Base-by-base conservation (phyloP, 2,888 invertebrate species). In the Drosophila macrothrix region DNA sequence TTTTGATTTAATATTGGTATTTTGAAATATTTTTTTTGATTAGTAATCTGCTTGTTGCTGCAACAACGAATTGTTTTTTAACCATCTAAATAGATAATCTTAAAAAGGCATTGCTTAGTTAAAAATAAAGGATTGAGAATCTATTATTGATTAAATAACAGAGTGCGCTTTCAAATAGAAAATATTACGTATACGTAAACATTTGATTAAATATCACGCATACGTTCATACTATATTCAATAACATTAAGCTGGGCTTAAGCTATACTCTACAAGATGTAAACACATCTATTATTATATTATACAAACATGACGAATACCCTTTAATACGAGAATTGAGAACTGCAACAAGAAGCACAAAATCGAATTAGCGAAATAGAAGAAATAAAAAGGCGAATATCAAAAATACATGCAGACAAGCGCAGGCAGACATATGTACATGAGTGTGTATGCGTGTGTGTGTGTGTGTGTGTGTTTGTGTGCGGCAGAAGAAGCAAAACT, bases 401-500 rank as follows among this genome's bases (percentile, higher is more conserved):
- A 79, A 67, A 79, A 54, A 58, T 70, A 71, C 37, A 72, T 46
- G 73, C 62, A 67, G 49, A 53, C 60, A 59, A 16, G 58, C 59
- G 29, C 41, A 61, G 28, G 60, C 64, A 64, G 49, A 54, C 58
- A 54, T 22, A 58, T 22, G 7, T 22, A 43, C 16, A 35, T 28
- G 19, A 9, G 22, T 37, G 3, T 53, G 28, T n/a, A 7, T 37
- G 49, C 67, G 50, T 58, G 64, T 71, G 39, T 56, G n/a, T 46
- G 31, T 39, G 52, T 69, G 55, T 63, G 10, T 53, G 12, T 65
- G 46, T 68, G 62, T 58, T 61, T 59, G 55, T 75, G 71, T 73
- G 39, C 60, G 29, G 41, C 25, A 63, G 55, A 52, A 66, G 76
- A 65, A 73, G 76, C 61, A 68, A 92, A 92, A 91, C 88, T 92